Base-by-base conservation (phyloP, 23 tunicate genomes). In the Ascidia mentula region DNA sequence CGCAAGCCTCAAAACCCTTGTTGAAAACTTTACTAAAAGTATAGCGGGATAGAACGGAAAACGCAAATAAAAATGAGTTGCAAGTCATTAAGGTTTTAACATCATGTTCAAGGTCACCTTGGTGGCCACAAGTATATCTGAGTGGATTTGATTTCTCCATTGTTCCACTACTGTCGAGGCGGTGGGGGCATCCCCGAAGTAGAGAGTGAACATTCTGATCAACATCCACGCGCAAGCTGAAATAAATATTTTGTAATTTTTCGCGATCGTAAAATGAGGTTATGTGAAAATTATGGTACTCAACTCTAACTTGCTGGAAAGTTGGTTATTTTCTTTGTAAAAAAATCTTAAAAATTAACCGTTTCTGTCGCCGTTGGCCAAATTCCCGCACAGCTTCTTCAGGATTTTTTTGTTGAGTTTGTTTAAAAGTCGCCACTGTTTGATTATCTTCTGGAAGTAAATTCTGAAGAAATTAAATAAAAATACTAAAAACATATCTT, bases 201-300 rank as follows among this genome's bases (percentile, higher is more conserved):
- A 90, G 35, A 91, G 77, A 0, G 97, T 91, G 59, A 85, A 75
- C 35, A 85, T 77, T 45, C 76, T 37, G 18, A 86, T 36, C 12
- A 85, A 75, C 85, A 85, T 77, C 97, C 97, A 91, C 5, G 90
- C 85, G 33, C 42, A 77, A 30, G 69, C 90, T 85, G 59, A 18
- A 70, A 61, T n/a, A 82, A 32, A 77, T 1, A 46, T 9, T 28
- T 24, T 28, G 28, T 46, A 30, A 28, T 70, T 70, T 5, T 20
- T 53, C 65, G 53, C 15, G 53, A 42, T 9, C n/a, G n/a, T n/a
- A n/a, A n/a, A n/a, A n/a, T n/a, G n/a, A n/a, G n/a, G n/a, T n/a
- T n/a, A n/a, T n/a, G n/a, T n/a, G n/a, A n/a, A n/a, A n/a, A n/a
- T n/a, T n/a, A n/a, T n/a, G n/a, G n/a, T n/a, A n/a, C n/a, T n/a